phyloP scores from a whole-genome alignment of 2,113 vertebrate species.

The Triplophysa dalaica region DNA sequence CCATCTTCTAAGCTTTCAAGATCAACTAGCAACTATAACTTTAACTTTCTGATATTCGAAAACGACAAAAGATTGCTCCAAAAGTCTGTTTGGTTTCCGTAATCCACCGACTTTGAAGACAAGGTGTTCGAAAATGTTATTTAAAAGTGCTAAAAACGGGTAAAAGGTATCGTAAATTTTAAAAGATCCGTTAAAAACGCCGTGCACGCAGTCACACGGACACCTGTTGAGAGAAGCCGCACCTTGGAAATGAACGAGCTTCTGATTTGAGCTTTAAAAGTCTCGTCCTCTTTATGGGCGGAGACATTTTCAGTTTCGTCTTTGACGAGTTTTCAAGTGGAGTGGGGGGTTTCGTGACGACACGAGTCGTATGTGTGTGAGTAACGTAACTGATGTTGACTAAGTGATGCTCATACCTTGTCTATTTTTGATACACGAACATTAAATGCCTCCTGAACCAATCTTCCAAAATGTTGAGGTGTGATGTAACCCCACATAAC shows the following conservation, averaged over 20 bases:
- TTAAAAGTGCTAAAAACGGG: too few species aligned
- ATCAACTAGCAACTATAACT: neutral
- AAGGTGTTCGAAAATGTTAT: neutral
- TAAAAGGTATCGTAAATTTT: too few species aligned
- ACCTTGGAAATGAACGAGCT: slow-evolving; percentile 61
- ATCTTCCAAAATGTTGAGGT: too few species aligned
- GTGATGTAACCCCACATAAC: too few species aligned
- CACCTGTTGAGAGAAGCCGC: slow-evolving; percentile 68
- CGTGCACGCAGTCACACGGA: neutral
- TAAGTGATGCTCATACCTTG: neutral
- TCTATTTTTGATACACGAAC: too few species aligned
- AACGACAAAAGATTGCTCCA: neutral
- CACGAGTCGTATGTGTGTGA: slow-evolving; percentile 39
- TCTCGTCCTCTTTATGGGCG: slow-evolving; percentile 58
- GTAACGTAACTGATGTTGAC: neutral
- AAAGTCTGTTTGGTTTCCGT: neutral
- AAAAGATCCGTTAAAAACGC: neutral
- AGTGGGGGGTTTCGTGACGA: slow-evolving; percentile 66
- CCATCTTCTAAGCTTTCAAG: slow-evolving; percentile 68
- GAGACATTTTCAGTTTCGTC: slow-evolving; percentile 67
- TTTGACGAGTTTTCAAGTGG: slow-evolving; percentile 19
- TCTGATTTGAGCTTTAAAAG: slow-evolving; percentile 64
- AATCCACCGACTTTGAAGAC: neutral
- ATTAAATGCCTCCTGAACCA: too few species aligned
- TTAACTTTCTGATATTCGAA: neutral